Evolutionary conservation across 2,888 invertebrate species (phyloP).

Genomic region (Digitonthophagus gazella): DNA sequence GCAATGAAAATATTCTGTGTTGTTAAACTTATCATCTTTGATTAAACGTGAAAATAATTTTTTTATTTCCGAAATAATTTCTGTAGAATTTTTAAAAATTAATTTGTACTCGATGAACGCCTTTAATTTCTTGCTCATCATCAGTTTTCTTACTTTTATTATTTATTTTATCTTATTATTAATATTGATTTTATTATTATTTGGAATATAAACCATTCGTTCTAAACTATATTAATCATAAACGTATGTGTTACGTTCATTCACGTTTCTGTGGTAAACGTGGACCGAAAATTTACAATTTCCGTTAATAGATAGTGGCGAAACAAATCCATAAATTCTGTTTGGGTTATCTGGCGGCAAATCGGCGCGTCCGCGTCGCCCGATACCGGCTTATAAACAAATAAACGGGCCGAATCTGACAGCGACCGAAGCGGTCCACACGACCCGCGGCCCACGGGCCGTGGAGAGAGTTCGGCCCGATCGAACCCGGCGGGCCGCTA

Average conservation of each 20-base stretch:
- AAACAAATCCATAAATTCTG: background rate
- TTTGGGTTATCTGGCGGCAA: background rate
- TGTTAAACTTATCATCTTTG: too few relatives aligned
- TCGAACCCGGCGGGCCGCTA: conserved; percentile 17
- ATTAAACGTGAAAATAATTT: too few relatives aligned
- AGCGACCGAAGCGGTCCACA: background rate
- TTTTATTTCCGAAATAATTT: too few relatives aligned
- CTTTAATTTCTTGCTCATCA: too few relatives aligned
- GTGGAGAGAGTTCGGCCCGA: background rate
- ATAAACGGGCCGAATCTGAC: conserved; percentile 12
- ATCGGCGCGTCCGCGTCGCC: background rate
- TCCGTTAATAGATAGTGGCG: background rate
- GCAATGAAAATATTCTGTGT: too few relatives aligned
- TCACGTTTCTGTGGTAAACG: background rate
- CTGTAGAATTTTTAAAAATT: too few relatives aligned
- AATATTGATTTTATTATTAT: too few relatives aligned
- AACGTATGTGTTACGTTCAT: background rate
- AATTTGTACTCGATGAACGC: too few relatives aligned
- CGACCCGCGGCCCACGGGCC: background rate
- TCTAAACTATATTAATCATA: too few relatives aligned
- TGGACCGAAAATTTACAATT: background rate
- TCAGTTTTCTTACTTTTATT: too few relatives aligned
- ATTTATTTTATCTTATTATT: too few relatives aligned
- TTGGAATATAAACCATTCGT: too few relatives aligned
- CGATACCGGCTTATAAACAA: conserved; percentile 5